A percentile compares a stretch with the other conserved stretches of the same genome.
phyloP scores from a whole-genome alignment of 2,888 invertebrate species.

The Aquatica leii region DNA sequence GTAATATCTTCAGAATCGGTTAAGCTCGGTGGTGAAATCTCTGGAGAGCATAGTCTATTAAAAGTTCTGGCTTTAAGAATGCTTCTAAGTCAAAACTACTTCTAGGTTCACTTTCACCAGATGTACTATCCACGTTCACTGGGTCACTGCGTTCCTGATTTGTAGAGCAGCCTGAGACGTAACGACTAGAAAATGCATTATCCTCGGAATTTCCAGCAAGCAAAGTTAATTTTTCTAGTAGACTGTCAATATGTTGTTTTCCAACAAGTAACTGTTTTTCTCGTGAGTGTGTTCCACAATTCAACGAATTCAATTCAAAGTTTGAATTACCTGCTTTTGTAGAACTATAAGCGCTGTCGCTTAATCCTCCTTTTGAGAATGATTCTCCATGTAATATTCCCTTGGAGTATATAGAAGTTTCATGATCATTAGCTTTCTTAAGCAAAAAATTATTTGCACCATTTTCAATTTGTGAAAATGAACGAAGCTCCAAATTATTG shows the following conservation, averaged over 20 bases:
- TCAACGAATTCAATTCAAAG: neutral
- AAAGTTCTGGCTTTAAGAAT: slow-evolving; percentile 55
- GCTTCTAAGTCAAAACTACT: slow-evolving; percentile 37
- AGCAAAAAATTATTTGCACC: slow-evolving; percentile 23
- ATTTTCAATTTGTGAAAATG: slow-evolving; percentile 35
- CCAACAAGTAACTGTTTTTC: slow-evolving; percentile 49
- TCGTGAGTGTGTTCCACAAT: slow-evolving; percentile 16
- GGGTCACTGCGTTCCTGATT: slow-evolving; percentile 40
- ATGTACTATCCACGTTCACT: slow-evolving; percentile 4
- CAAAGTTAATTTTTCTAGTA: slow-evolving; percentile 55
- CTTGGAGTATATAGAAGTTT: slow-evolving; percentile 15
- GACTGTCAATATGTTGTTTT: slow-evolving; percentile 55
- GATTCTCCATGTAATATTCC: slow-evolving; percentile 8
- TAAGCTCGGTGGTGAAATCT: too few species aligned
- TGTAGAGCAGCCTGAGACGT: slow-evolving; percentile 57
- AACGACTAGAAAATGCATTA: slow-evolving; percentile 48
- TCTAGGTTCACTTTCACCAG: neutral
- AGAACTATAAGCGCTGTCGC: slow-evolving; percentile 27
- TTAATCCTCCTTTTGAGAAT: slow-evolving; percentile 14
- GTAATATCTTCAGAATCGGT: slow-evolving; percentile 21
- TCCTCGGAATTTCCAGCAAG: slow-evolving; percentile 41
- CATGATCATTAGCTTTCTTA: slow-evolving; percentile 12
- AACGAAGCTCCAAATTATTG: slow-evolving; percentile 36
- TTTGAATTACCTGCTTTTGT: slow-evolving; percentile 7
- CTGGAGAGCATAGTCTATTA: slow-evolving; percentile 49